phyloP scores from a whole-genome alignment of 2,888 invertebrate species.

The Drosophila fulvimacula region DNA sequence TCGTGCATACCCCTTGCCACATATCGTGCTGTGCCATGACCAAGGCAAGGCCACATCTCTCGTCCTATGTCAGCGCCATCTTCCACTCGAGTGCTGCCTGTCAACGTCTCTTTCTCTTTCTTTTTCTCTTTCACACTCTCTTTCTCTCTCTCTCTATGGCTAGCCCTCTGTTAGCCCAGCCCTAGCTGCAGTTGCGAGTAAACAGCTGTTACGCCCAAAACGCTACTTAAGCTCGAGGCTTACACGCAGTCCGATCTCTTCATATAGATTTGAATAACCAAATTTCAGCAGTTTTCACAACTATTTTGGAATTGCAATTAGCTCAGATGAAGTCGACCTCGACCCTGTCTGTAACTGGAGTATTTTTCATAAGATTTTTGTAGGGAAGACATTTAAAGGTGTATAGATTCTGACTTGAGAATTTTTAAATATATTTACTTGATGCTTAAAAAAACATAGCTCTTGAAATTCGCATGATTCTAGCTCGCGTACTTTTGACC shows the following conservation, averaged over 20 bases:
- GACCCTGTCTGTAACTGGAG: neutral
- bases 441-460: too few species aligned
- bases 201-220: conserved; percentile 2
- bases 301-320: neutral
- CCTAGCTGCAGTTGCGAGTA: neutral
- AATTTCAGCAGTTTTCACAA: neutral
- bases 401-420: too few species aligned
- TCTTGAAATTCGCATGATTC: too few species aligned
- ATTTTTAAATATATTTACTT: too few species aligned
- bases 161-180: neutral
- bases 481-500: neutral
- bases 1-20: conserved; percentile 18
- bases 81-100: conserved; percentile 49
- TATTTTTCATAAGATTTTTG: neutral
- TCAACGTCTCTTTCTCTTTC: neutral
- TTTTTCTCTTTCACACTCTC: neutral
- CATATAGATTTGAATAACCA: neutral
- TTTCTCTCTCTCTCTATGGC: neutral
- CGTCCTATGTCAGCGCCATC: conserved; percentile 36
- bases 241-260: conserved; percentile 5
- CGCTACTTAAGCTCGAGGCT: conserved; percentile 2
- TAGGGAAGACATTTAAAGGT: too few species aligned
- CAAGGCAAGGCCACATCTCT: conserved; percentile 47
- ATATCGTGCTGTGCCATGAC: conserved; percentile 11
- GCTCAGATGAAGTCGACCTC: neutral